Evolutionary conservation across 2,797 vertebrate species (phyloP), one percentile per base, ranked within the genome.

Genomic region (Euphonia xanthogaster): DNA sequence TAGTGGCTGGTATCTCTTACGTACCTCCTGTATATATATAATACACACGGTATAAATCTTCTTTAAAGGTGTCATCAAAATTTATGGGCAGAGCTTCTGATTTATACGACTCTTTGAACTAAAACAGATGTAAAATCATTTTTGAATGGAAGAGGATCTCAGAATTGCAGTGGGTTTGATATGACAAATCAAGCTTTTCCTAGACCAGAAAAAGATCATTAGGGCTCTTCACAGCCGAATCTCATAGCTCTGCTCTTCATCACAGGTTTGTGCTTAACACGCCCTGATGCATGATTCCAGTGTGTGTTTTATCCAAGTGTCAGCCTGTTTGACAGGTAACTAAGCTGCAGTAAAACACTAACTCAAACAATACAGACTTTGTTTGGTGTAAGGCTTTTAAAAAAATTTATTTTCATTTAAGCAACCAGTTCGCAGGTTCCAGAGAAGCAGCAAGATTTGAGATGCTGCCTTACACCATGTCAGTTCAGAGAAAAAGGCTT

Each of bases 81-180:
- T 76, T 90, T 95, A 89, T 96, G 73, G 66, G 79, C 61, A 51
- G 45, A 92, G 70, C 83, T 88, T 96, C 80, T 88, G 92, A 91
- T 95, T 95, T 95, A 94, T 95, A 63, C 60, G 51, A 92, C 72
- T 85, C 68, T 92, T n/a, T 95, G 91, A 97, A 74, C 79, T 94
- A 81, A 87, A 97, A 54, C 95, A 96, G 91, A 95, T 95, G 86
- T 94, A 70, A 92, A 94, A 86, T 57, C 17, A n/a, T 65, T 96
- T 96, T 93, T 0, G 45, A 15, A 73, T 93, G 81, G 94, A 81
- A 74, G 55, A 66, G 44, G 42, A 30, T 88, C 65, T 90, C 66
- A 9, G 63, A 82, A 39, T 54, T 74, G 44, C 72, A 70, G 68
- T 58, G 57, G 75, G 66, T 93, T 94, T 84, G 79, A 55, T 84